Conservation (phyloP, 2,888 invertebrate species). For the Criorhina ranunculi region DNA sequence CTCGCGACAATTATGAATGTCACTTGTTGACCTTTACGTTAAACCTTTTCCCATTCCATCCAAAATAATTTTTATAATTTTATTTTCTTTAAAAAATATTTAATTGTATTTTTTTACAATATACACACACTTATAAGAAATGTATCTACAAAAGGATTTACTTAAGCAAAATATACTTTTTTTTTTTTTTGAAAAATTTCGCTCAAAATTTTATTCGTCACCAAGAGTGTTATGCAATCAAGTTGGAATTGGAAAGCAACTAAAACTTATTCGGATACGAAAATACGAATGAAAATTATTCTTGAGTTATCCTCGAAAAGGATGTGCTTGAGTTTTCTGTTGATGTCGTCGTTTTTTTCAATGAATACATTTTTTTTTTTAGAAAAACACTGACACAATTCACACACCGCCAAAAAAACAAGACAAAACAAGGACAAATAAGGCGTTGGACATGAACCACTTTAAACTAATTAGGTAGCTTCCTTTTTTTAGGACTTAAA, state of each 20-base stretch:
- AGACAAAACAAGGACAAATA: slow-evolving; percentile 31
- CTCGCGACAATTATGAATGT: slow-evolving; percentile 21
- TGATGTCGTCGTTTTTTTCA: slow-evolving; percentile 35
- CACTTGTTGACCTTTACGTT: slow-evolving; percentile 67
- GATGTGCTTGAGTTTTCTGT: slow-evolving; percentile 19
- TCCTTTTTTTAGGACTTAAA: slow-evolving; percentile 8
- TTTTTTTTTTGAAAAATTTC: slow-evolving; percentile 3
- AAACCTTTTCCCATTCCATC: slow-evolving; percentile 15
- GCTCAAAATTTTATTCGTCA: slow-evolving; percentile 49
- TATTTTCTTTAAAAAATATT: slow-evolving; percentile 17
- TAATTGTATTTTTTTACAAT: background rate
- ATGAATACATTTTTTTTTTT: slow-evolving; percentile 50
- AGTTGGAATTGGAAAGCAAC: slow-evolving; percentile 29
- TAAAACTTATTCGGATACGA: slow-evolving; percentile 23
- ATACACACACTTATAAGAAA: slow-evolving; percentile 17
- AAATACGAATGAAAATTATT: slow-evolving; percentile 7
- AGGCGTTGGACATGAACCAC: slow-evolving; percentile 30
- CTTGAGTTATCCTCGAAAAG: slow-evolving; percentile 4
- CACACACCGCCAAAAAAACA: slow-evolving; percentile 51
- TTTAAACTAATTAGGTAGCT: slow-evolving; percentile 25
- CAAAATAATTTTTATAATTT: background rate
- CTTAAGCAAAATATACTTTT: background rate
- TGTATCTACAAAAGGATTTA: slow-evolving; percentile 27
- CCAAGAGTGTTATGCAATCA: slow-evolving; percentile 71
- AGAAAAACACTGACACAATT: slow-evolving; percentile 37